Conservation (phyloP, 1,140 invertebrate species). For the Heliothis virescens region DNA sequence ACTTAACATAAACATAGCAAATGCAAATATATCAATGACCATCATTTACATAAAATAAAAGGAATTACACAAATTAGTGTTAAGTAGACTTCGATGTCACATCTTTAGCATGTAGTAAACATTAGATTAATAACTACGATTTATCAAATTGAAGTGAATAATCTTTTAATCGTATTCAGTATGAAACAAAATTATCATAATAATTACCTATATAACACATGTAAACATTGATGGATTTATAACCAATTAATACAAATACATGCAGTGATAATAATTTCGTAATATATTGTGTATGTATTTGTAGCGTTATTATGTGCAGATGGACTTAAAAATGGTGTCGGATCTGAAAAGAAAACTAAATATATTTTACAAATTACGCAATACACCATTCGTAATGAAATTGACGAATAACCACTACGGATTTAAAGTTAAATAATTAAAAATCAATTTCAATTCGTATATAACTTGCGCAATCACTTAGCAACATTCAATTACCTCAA, state of each 20-base stretch:
- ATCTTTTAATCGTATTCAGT: slow-evolving; percentile 26
- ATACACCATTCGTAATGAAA: not conserved
- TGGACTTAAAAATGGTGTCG: not conserved
- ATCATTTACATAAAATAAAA: slow-evolving; percentile 9
- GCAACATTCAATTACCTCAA: slow-evolving; percentile 29
- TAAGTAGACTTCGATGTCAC: slow-evolving; percentile 12
- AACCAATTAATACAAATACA: not conserved
- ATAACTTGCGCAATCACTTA: slow-evolving; percentile 22
- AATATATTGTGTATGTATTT: not conserved
- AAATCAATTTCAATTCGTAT: slow-evolving; percentile 7
- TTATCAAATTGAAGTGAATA: slow-evolving; percentile 28
- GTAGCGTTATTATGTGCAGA: not conserved
- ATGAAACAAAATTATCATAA: slow-evolving; percentile 22
- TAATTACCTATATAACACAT: not conserved
- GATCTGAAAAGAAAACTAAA: not conserved
- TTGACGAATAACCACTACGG: not conserved
- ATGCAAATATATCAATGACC: too few species aligned
- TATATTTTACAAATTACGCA: not conserved
- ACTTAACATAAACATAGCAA: too few species aligned
- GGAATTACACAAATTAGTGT: slow-evolving; percentile 20
- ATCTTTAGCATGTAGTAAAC: not conserved
- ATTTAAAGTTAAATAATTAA: slow-evolving; percentile 23
- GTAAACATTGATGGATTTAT: slow-evolving; percentile 11
- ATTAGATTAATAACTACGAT: slow-evolving; percentile 15
- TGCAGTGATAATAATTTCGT: not conserved